Percentiles rank a stretch among this genome's conserved stretches.
These are phyloP conservation scores for Andrena hattorfiana DNA, from an alignment of 2,888 invertebrate species.

Conservation along the genomic window DNA sequence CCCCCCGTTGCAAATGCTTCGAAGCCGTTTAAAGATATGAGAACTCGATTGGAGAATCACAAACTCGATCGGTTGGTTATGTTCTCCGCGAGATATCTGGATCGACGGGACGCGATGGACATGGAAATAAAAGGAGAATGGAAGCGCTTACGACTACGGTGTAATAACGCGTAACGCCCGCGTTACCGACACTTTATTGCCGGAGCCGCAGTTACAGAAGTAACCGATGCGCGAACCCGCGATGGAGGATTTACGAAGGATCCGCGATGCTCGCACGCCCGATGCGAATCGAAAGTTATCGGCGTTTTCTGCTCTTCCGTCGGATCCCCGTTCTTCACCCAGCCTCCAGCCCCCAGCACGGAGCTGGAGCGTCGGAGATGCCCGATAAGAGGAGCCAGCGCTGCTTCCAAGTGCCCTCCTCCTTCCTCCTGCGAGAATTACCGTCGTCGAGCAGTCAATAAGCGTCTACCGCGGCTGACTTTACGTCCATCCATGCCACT, in stretches of 20 bases:
- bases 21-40: not conserved
- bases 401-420: slow-evolving; percentile 4
- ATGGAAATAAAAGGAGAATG: not conserved
- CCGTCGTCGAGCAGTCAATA: slow-evolving; percentile 58
- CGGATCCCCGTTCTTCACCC: not conserved
- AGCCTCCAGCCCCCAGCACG: not conserved
- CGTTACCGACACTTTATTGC: slow-evolving; percentile 53
- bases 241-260: slow-evolving; percentile 53
- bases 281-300: slow-evolving; percentile 64
- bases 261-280: slow-evolving; percentile 32
- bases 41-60: not conserved
- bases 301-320: slow-evolving; percentile 52
- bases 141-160: slow-evolving; percentile 10
- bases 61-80: not conserved
- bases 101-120: not conserved
- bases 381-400: slow-evolving; percentile 29
- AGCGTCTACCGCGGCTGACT: slow-evolving; percentile 50
- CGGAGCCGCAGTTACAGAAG: slow-evolving; percentile 49
- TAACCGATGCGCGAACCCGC: slow-evolving; percentile 26
- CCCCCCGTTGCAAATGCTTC: not conserved
- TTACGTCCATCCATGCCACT: slow-evolving; percentile 17
- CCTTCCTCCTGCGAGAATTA: slow-evolving; percentile 30
- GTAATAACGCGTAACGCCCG: slow-evolving; percentile 63
- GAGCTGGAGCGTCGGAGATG: slow-evolving; percentile 4
- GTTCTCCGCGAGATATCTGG: slow-evolving; percentile 6